Percentiles rank a stretch among this genome's conserved stretches.
phyloP scores from a whole-genome alignment of 2,888 invertebrate genomes.

The Eudasyphora cyanicolor region DNA sequence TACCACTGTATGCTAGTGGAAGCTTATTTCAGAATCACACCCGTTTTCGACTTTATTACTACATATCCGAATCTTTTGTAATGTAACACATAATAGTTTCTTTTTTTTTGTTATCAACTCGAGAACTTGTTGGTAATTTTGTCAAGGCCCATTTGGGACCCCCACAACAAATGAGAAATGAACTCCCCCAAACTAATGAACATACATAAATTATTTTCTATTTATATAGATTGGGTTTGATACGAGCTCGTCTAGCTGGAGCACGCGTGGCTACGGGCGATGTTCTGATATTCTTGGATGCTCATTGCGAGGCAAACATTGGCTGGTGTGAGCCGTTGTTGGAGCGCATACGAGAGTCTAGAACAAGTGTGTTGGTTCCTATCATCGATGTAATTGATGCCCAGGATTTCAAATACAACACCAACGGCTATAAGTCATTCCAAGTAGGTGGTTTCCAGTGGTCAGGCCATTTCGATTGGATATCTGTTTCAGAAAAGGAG shows the following conservation, averaged over 20 bases:
- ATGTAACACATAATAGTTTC: no score
- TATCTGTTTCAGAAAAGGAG: conserved; percentile 80
- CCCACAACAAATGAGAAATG: no score
- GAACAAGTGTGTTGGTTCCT: conserved; percentile 92
- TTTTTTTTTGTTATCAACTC: no score
- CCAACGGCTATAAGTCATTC: conserved; percentile 79
- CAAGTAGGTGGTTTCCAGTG: conserved; percentile 82
- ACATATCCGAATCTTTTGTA: no score
- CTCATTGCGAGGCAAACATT: conserved; percentile 92
- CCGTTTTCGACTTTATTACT: no score
- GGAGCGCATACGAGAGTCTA: conserved; percentile 89
- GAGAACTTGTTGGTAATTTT: no score
- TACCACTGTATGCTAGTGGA: no score
- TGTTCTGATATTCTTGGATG: conserved; percentile 92
- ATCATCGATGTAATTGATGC: conserved; percentile 96
- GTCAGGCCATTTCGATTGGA: conserved; percentile 97
- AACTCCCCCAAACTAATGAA: no score
- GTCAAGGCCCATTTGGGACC: no score
- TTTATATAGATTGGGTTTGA: conserved; percentile 88
- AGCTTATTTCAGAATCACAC: no score
- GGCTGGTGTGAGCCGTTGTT: conserved; percentile 95
- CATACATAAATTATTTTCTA: no score
- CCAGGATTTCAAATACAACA: conserved; percentile 79
- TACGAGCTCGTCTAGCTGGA: conserved; percentile 93
- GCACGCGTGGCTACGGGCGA: conserved; percentile 90